Evolutionary conservation across 1,140 invertebrate genomes (phyloP), one percentile per base, ranked within the genome.

Genomic region (Micrasema longulum): DNA sequence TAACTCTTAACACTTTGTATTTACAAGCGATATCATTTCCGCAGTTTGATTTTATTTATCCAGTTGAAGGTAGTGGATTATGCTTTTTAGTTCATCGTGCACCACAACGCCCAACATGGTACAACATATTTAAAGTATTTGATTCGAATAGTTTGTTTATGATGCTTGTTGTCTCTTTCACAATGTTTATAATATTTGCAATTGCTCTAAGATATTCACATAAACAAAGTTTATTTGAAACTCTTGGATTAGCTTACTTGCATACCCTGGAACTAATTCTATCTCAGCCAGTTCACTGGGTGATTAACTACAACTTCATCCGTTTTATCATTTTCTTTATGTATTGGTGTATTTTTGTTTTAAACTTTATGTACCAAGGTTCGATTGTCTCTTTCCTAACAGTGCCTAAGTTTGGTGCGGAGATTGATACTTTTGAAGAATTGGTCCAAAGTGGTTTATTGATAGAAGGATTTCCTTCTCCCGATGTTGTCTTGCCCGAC

Each of bases 321-420:
- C 52, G 68, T n/a, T 12, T 63, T 5, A 45, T 76, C 6, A 18
- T 73, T 6, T 72, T 73, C 23, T 18, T 76, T 16, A 35, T 71
- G 20, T 71, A 73, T 26, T 73, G 74, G 74, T 67, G 63, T 18
- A 57, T 76, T 47, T 76, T 76, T 52, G 45, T 76, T n/a, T 11
- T 73, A 4, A 76, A 76, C 53, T 76, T 73, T 38, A 65, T 76
- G 35, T 72, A 71, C 47, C 84, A 85, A 74, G 84, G 83, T 0
- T 78, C 76, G 26, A 84, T 85, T 38, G 80, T 82, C 68, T 84
- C 84, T 10, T 80, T 84, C 31, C 81, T 84, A 53, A 82, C 81
- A 23, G 80, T 80, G 7, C 75, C 79, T 14, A 83, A 80, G 36
- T 78, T 80, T 68, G 81, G 80, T 0, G 80, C 80, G 63, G 81